Base-by-base conservation (phyloP, 2,113 vertebrate genomes). In the Macrotis lagotis region DNA sequence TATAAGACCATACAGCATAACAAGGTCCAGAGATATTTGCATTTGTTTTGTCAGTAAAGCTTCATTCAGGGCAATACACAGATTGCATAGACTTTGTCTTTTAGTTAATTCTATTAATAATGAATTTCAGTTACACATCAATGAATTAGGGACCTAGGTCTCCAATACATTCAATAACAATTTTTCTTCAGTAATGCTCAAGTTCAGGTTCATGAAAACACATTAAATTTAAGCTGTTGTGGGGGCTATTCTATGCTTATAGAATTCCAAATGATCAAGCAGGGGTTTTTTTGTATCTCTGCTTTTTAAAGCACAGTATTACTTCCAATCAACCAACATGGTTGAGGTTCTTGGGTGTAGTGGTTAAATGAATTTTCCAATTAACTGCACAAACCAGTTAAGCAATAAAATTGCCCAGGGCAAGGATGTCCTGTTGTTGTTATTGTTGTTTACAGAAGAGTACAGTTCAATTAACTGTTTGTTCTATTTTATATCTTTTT, bases 81-180 rank as follows among this genome's bases (percentile, higher is more conserved):
- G 51, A 93, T 74, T 89, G 50, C 37, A 92, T 47, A 47, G 0
- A 91, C 91, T 96, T 48, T 90, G n/a, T 44, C 94, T 97, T 98
- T 96, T 95, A 49, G 91, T 19, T 97, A 96, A 96, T 94, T 93
- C 97, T 83, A 98, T 96, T 97, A 98, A 97, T 97, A 97, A 96
- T 96, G 91, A 97, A 97, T 97, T 98, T 94, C 97, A 97, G 95
- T 94, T 96, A 97, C 93, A 93, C 92, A 97, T 96, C 95, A 96
- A 96, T 95, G 93, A 97, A 91, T 50, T 2, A 91, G 51, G 51
- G 50, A 25, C 92, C 91, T 91, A 90, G 8, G 28, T 98, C 59
- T 95, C 96, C 90, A 97, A 90, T 95, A 94, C 94, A 96, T 96
- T 96, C 96, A 97, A 94, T 97, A 96, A 96, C 49, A 97, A 91